These are phyloP conservation scores for Tringa solitaria DNA, from an alignment of 2,113 vertebrate species.

Conservation along the genomic window DNA sequence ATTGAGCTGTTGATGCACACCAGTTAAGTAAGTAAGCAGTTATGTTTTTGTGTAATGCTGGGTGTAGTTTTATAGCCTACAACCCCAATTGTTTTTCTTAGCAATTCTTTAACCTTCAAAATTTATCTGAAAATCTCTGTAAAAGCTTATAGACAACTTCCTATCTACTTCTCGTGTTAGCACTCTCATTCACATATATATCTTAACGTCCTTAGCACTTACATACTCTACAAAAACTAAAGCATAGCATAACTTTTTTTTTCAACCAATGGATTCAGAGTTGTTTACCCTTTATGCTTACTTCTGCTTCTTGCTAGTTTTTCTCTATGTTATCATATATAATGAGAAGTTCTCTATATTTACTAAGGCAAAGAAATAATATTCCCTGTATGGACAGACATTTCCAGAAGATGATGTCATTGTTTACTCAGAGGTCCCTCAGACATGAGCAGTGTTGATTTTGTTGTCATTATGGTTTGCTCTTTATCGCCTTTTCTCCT, in stretches of 20 bases:
- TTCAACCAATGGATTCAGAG: background rate
- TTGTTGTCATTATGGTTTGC: accelerated
- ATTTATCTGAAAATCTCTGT: background rate
- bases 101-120: background rate
- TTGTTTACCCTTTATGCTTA: too few relatives aligned
- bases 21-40: background rate
- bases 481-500: background rate
- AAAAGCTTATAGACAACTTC: background rate
- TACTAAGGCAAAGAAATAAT: background rate
- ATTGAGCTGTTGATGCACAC: background rate
- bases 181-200: background rate
- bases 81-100: background rate
- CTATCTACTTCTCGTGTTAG: background rate
- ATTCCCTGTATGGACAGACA: background rate
- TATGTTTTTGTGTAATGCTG: background rate
- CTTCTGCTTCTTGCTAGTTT: background rate
- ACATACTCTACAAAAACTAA: background rate
- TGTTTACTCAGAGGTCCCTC: background rate
- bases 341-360: background rate
- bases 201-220: background rate
- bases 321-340: background rate
- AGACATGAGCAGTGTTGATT: background rate
- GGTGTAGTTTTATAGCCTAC: background rate
- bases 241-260: background rate
- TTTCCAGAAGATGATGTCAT: background rate